Evolutionary conservation across 2,888 invertebrate genomes (phyloP), one percentile per base, ranked within the genome.

Genomic region (Chrysolina haemoptera): DNA sequence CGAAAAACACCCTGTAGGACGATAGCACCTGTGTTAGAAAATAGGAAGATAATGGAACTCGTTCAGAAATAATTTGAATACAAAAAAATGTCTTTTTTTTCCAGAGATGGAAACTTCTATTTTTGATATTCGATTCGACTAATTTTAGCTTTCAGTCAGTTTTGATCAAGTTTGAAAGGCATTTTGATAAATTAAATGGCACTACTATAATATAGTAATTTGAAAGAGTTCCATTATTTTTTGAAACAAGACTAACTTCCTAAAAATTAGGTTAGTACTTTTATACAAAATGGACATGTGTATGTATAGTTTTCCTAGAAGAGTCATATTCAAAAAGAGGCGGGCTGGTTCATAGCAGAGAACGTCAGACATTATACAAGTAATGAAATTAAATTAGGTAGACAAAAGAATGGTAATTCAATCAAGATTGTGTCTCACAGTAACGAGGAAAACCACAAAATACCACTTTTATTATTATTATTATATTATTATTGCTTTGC

Each of bases 261-360:
- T 16, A 18, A 59, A 18, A 35, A 59, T 27, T 22, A n/a, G 1
- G 59, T 35, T 27, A 59, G 59, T 59, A 59, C 35, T 59, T 59
- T 59, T 59, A 59, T 59, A 59, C 59, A 59, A 59, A 59, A 59
- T 59, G 59, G 59, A 59, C 59, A 59, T 59, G 35, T 16, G 14
- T 59, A 59, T 59, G n/a, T 59, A 59, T 59, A 59, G 59, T 59
- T 59, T 53, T 59, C 59, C 59, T 59, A 59, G 59, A 59, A 27
- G 35, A 59, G 59, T 27, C 35, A 22, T 59, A 59, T 59, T 59
- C 35, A 27, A 59, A 35, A 8, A n/a, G 59, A 16, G 27, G 27
- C 59, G 22, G 27, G 53, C 35, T 59, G 59, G 59, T 59, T 59
- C 59, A 27, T n/a, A 27, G 59, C 35, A 8, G 35, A 35, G 35